Percentiles rank a stretch among this genome's conserved stretches.
Evolutionary conservation across 2,113 vertebrate genomes (phyloP).

Genomic region (Ascaphus truei): DNA sequence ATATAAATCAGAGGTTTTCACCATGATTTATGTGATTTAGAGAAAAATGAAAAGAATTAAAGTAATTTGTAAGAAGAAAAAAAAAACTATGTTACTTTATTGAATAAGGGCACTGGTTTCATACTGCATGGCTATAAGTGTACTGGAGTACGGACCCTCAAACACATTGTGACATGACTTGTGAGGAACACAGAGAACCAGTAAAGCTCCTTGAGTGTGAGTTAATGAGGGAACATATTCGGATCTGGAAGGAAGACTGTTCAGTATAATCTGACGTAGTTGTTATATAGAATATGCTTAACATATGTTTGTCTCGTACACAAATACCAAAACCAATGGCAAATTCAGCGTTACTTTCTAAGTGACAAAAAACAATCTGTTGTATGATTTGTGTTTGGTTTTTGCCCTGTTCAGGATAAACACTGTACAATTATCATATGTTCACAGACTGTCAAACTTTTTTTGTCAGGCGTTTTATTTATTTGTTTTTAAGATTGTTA

Average conservation of each 20-base stretch:
- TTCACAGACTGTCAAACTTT: slow-evolving; percentile 20
- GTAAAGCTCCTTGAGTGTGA: too few species aligned
- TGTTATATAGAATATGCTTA: not conserved
- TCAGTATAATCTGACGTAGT: not conserved
- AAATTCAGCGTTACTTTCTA: slow-evolving; percentile 2
- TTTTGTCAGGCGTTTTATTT: too few species aligned
- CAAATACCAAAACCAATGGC: not conserved
- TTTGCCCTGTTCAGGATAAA: not conserved
- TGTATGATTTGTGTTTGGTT: not conserved
- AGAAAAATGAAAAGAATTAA: too few species aligned
- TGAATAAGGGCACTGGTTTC: too few species aligned
- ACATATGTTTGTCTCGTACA: slow-evolving; percentile 5
- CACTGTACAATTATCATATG: slow-evolving; percentile 2
- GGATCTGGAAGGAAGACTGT: not conserved
- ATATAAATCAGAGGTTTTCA: too few species aligned
- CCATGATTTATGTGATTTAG: too few species aligned
- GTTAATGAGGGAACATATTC: not conserved
- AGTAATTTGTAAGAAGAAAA: too few species aligned
- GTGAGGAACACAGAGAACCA: too few species aligned
- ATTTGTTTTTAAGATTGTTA: not conserved
- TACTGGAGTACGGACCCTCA: too few species aligned
- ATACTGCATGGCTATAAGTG: too few species aligned
- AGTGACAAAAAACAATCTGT: slow-evolving; percentile 30
- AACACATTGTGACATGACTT: too few species aligned
- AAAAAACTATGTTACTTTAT: too few species aligned